These are phyloP conservation scores for Chaetodon auriga DNA, from an alignment of 2,113 vertebrate species.

Conservation along the genomic window DNA sequence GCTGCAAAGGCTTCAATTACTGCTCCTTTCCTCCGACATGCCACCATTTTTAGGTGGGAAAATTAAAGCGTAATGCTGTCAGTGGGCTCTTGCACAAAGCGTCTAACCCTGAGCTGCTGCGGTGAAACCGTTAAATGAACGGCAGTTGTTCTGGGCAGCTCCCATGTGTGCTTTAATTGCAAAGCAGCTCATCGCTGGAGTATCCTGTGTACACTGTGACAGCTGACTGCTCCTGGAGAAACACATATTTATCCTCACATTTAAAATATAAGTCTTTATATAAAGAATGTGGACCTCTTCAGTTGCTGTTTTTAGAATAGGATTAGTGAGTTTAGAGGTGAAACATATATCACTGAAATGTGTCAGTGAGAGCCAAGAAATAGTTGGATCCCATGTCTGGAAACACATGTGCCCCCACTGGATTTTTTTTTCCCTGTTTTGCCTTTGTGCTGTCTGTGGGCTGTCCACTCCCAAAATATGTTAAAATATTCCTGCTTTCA, in stretches of 20 bases:
- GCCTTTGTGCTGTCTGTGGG: neutral
- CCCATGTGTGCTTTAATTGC: neutral
- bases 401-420: slow-evolving; percentile 35
- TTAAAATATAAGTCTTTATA: neutral
- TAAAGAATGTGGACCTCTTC: neutral
- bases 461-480: neutral
- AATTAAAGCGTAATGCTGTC: neutral
- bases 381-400: slow-evolving; percentile 13
- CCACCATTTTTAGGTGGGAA: neutral
- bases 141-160: neutral
- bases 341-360: slow-evolving; percentile 23
- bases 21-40: neutral
- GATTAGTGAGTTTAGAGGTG: slow-evolving; percentile 20
- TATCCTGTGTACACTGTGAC: neutral
- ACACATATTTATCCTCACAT: neutral
- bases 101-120: neutral
- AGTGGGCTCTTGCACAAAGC: neutral
- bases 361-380: slow-evolving; percentile 22
- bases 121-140: slow-evolving; percentile 1
- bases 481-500: neutral
- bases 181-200: neutral
- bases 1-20: slow-evolving; percentile 18
- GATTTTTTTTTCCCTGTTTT: neutral
- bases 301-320: slow-evolving; percentile 13
- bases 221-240: neutral